Percentiles rank a stretch among this genome's conserved stretches.
These are phyloP conservation scores for Drosophila varians DNA, from an alignment of 1,140 invertebrate genomes.

Conservation along the genomic window DNA sequence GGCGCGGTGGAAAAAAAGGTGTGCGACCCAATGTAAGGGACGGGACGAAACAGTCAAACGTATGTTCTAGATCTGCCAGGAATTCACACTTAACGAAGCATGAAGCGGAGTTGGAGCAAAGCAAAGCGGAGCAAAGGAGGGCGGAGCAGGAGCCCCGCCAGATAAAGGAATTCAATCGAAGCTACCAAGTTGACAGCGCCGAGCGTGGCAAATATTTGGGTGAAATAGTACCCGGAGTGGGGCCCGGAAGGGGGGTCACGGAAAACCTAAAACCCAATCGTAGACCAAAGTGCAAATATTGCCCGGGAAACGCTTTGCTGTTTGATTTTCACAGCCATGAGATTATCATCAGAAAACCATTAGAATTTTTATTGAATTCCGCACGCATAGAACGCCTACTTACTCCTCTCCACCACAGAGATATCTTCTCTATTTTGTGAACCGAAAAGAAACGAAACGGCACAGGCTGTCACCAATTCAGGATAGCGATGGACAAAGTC, in stretches of 20 bases:
- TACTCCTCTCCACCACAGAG: not conserved
- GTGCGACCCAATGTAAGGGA: conserved; percentile 3
- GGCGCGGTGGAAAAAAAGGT: conserved; percentile 25
- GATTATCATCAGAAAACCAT: conserved; percentile 82
- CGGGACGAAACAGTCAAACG: conserved; percentile 16
- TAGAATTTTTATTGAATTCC: conserved; percentile 83
- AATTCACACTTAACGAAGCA: conserved; percentile 78
- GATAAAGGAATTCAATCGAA: conserved; percentile 81
- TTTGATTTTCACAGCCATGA: conserved; percentile 78
- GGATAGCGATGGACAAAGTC: conserved; percentile 11
- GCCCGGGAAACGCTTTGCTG: conserved; percentile 54
- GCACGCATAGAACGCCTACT: conserved; percentile 57
- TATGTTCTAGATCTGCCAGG: conserved; percentile 56
- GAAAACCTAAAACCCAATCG: conserved; percentile 45
- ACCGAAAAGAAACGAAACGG: conserved; percentile 10
- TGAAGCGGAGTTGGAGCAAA: conserved; percentile 57
- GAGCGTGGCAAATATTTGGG: conserved; percentile 70
- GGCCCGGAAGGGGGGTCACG: not conserved
- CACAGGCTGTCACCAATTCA: conserved; percentile 35
- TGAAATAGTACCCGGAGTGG: not conserved
- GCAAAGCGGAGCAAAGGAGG: not conserved
- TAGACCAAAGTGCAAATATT: conserved; percentile 74
- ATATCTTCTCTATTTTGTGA: not conserved
- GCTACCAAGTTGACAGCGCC: conserved; percentile 72
- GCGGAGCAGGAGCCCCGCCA: conserved; percentile 7